phyloP scores from a whole-genome alignment of 2,113 vertebrate genomes.

The Ornithorhynchus anatinus region DNA sequence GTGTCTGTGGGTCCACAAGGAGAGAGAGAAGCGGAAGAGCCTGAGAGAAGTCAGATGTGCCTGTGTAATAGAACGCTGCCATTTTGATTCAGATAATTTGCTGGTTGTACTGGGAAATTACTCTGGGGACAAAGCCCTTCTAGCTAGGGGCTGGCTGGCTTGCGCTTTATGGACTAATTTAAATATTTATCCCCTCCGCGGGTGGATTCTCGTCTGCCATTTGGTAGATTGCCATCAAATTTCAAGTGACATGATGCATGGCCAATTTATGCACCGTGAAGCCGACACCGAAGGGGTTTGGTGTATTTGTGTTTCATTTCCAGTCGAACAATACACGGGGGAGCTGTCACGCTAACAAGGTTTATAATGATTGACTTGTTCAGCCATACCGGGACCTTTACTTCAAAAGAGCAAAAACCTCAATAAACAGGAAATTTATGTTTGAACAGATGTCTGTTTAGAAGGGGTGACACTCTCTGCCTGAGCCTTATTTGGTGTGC shows the following conservation, averaged over 20 bases:
- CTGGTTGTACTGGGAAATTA: slow-evolving; percentile 55
- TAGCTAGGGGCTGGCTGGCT: slow-evolving; percentile 30
- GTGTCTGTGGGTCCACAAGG: too few relatives aligned
- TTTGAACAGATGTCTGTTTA: slow-evolving; percentile 69
- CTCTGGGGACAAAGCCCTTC: slow-evolving; percentile 44
- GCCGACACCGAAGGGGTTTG: slow-evolving; percentile 64
- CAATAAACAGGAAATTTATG: slow-evolving; percentile 73
- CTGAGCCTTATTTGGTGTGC: slow-evolving; percentile 38
- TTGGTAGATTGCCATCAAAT: slow-evolving; percentile 72
- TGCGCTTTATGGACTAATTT: slow-evolving; percentile 49
- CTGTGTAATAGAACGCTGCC: slow-evolving; percentile 31
- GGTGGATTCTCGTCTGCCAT: slow-evolving; percentile 61
- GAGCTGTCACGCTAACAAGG: slow-evolving; percentile 77
- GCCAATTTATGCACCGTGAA: slow-evolving; percentile 70
- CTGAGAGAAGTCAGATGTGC: slow-evolving; percentile 36
- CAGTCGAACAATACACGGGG: slow-evolving; percentile 74
- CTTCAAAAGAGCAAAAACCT: slow-evolving; percentile 65
- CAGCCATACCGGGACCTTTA: slow-evolving; percentile 67
- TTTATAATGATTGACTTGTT: slow-evolving; percentile 79
- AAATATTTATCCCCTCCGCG: slow-evolving; percentile 60
- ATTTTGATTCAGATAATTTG: slow-evolving; percentile 57
- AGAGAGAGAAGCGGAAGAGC: slow-evolving; percentile 27
- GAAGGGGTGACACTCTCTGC: slow-evolving; percentile 44
- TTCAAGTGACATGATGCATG: slow-evolving; percentile 62
- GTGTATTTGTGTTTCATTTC: slow-evolving; percentile 74